phyloP scores from a whole-genome alignment of 2,888 invertebrate genomes.

The Lordiphosa fenestrarum region DNA sequence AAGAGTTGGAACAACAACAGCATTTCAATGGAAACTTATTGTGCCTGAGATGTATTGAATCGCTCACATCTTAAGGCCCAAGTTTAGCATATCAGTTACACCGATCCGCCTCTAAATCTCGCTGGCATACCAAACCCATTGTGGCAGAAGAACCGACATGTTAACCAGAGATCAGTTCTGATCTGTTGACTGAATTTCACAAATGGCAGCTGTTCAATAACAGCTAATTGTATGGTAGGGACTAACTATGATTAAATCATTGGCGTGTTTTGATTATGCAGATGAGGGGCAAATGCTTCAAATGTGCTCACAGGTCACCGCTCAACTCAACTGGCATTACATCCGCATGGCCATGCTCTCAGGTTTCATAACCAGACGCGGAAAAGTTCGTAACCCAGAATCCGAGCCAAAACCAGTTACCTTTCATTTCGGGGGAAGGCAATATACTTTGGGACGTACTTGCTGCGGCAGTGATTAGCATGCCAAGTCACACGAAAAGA shows the following conservation, averaged over 20 bases:
- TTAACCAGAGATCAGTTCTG: too few species aligned
- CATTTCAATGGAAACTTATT: too few species aligned
- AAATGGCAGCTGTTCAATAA: too few species aligned
- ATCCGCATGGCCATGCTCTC: constrained; percentile 1
- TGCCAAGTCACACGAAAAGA: constrained; percentile 58
- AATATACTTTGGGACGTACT: constrained; percentile 2
- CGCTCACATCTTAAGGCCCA: too few species aligned
- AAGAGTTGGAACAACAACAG: too few species aligned
- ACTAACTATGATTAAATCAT: constrained; percentile 38
- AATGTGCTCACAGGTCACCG: neutral
- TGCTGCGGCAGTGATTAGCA: constrained; percentile 26
- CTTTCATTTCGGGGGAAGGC: constrained; percentile 56
- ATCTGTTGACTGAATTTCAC: too few species aligned
- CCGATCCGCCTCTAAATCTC: too few species aligned
- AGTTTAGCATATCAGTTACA: too few species aligned
- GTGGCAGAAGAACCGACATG: too few species aligned
- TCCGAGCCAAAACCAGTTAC: constrained; percentile 52
- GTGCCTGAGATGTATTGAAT: too few species aligned
- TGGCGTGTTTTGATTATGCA: constrained; percentile 26
- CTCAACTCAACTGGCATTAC: constrained; percentile 12
- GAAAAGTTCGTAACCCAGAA: constrained; percentile 33
- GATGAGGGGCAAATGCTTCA: constrained; percentile 37
- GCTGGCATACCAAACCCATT: too few species aligned
- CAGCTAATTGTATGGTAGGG: too few species aligned
- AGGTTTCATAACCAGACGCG: constrained; percentile 32